phyloP scores from a whole-genome alignment of 2,113 vertebrate genomes.

The Chaetodon trifascialis region DNA sequence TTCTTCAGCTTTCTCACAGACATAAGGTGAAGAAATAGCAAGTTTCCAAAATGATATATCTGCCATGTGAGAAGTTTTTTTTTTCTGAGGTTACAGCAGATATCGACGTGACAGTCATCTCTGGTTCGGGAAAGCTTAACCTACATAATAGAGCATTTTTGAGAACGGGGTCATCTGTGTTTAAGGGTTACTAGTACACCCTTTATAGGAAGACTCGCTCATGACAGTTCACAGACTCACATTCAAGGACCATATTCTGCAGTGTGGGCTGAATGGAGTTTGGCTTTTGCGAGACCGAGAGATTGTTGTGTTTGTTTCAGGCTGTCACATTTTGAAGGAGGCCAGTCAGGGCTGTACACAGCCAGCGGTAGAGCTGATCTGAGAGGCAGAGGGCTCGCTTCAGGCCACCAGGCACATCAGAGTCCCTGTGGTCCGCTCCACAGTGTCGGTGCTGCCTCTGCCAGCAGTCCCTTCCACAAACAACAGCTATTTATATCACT shows the following conservation, averaged over 20 bases:
- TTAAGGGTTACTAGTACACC: not conserved
- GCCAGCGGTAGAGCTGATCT: conserved; percentile 65
- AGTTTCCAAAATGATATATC: conserved; percentile 1
- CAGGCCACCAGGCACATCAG: conserved; percentile 77
- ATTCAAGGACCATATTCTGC: conserved; percentile 29
- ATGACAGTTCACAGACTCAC: conserved; percentile 54
- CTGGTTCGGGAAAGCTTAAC: not conserved
- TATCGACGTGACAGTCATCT: not conserved
- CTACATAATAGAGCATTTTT: conserved; percentile 5
- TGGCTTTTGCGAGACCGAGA: conserved; percentile 34
- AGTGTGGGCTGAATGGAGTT: conserved; percentile 38
- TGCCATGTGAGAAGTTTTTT: conserved; percentile 15
- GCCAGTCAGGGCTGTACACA: conserved; percentile 65
- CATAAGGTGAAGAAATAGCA: conserved; percentile 3
- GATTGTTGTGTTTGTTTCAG: conserved; percentile 61
- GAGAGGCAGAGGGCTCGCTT: conserved; percentile 66
- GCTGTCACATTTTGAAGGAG: conserved; percentile 74
- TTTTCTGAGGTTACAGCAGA: not conserved
- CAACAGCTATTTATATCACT: conserved; percentile 87
- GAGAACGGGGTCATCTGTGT: conserved; percentile 8
- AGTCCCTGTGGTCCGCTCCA: conserved; percentile 81
- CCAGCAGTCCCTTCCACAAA: conserved; percentile 81
- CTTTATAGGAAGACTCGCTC: conserved; percentile 18
- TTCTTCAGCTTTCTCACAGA: conserved; percentile 22
- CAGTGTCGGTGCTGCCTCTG: conserved; percentile 79